Percentiles rank a stretch among this genome's conserved stretches.
phyloP scores from a whole-genome alignment of 1,140 invertebrate species.

The Nasonia giraulti region DNA sequence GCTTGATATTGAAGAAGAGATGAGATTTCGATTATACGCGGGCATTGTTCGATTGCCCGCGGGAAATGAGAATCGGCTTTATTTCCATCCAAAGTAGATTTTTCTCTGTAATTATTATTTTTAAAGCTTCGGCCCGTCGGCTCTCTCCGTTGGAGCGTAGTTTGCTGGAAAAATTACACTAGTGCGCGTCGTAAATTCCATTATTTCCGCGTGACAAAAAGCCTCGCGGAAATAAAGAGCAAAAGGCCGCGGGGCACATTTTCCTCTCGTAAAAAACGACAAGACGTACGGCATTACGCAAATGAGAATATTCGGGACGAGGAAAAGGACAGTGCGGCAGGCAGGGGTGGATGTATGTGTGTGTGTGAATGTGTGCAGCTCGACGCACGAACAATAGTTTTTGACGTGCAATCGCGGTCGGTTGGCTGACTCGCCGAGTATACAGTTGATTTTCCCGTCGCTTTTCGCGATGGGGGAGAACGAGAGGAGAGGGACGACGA shows the following conservation, averaged over 20 bases:
- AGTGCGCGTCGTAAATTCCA: background rate
- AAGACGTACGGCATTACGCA: constrained; percentile 10
- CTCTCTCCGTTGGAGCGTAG: background rate
- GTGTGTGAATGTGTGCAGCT: background rate
- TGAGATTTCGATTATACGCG: constrained; percentile 4
- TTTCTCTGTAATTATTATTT: background rate
- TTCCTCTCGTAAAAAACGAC: background rate
- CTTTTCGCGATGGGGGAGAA: constrained; percentile 4
- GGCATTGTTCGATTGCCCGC: background rate
- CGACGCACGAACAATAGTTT: constrained; percentile 7
- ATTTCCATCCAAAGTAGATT: background rate
- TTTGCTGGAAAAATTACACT: too few relatives aligned
- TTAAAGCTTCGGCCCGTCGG: background rate
- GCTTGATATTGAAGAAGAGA: background rate
- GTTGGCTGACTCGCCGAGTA: background rate
- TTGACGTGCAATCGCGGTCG: background rate
- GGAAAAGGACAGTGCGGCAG: background rate
- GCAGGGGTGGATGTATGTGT: background rate
- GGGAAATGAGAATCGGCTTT: background rate
- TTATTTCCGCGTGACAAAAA: background rate
- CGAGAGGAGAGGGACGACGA: too few relatives aligned
- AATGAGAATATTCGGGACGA: constrained; percentile 18
- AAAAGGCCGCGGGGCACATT: background rate
- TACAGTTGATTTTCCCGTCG: constrained; percentile 15
- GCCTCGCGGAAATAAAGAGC: background rate